Evolutionary conservation across 2,113 vertebrate species (phyloP), one percentile per base, ranked within the genome.

Genomic region (Chloropsis cyanopogon): DNA sequence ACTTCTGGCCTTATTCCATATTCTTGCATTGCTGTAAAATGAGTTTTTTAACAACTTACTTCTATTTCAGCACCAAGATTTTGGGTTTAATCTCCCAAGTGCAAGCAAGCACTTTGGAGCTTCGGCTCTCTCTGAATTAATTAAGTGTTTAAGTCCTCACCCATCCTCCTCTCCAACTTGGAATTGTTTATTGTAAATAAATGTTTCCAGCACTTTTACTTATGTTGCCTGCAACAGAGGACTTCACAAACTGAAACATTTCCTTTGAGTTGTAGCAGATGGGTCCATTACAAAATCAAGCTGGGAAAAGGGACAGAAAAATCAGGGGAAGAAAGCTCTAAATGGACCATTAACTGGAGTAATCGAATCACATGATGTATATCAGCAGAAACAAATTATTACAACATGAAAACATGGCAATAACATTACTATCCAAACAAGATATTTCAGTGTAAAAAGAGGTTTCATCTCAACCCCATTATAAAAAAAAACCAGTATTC

Each of bases 51-150:
- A 59, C 37, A 71, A 66, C 23, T 4, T 5, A 15, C 19, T 37
- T 68, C 50, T 31, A 49, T 22, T 53, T 46, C 76, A 79, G 47
- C 11, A 47, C 47, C 46, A 39, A 53, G 22, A 90, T 37, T 26
- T 49, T 31, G 18, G 15, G 39, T 39, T 75, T 53, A 73, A 73
- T 21, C 12, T 86, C 31, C 14, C 26, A 65, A 49, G n/a, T 7
- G 14, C 64, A 63, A 66, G 50, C 0, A 0, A 37, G 47, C 41
- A n/a, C 18, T 82, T 65, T 3, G 9, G 21, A 90, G n/a, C 46
- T 84, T 70, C 1, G 0, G 6, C 9, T 78, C 26, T 24, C 63
- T 35, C 59, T 50, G 14, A 69, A 57, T 50, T 60, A 69, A 37
- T 53, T 25, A 65, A 82, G 5, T 12, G 31, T n/a, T 86, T n/a